Base-by-base conservation (phyloP, 2,797 vertebrate genomes). In the Lates japonicus region DNA sequence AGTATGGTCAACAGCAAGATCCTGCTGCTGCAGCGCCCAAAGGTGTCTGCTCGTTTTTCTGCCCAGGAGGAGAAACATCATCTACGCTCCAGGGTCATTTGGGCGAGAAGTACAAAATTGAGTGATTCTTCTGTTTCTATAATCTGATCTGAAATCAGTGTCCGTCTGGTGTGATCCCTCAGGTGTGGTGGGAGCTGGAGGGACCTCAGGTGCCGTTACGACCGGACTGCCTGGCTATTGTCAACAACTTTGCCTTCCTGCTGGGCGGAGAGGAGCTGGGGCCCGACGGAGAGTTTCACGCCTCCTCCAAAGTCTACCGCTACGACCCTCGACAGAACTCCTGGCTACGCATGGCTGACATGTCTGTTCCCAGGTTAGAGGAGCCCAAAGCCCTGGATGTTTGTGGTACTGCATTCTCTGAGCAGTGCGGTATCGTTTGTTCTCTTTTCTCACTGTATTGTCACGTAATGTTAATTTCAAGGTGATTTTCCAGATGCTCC, bases 1-100 rank as follows among this genome's bases (percentile, higher is more conserved):
- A 99, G 98, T 91, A 99, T 99, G 98, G 98, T 99, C 87, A 99
- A 99, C 94, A 99, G 97, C 94, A 99, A 99, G 95, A 99, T 99
- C 89, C 96, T 99, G 80, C 96, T 99, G 52, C 94, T 99, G 89
- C 98, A 99, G 95, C 97, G 97, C 71, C 98, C 98, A 8, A 97
- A 98, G 92, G 96, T 95, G 63, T 5, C 54, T 1, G 29, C 31
- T 1, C 1, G 4, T 37, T 14, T 11, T 11, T 29, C 22, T 29
- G 5, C 19, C 25, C 19, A 1, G 35, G 10, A 54, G 37, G 52
- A 5, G 7, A 17, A 1, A 1, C 6, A 20, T 39, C 39, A 39
- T 39, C 5, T 9, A 39, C 39, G 8, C 39, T 39, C 39, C 39
- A 39, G 39, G 39, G 39, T 39, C 39, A 39, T 39, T 39, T 39